Evolutionary conservation across 2,113 vertebrate species (phyloP).

Genomic region (Dasypus novemcinctus): DNA sequence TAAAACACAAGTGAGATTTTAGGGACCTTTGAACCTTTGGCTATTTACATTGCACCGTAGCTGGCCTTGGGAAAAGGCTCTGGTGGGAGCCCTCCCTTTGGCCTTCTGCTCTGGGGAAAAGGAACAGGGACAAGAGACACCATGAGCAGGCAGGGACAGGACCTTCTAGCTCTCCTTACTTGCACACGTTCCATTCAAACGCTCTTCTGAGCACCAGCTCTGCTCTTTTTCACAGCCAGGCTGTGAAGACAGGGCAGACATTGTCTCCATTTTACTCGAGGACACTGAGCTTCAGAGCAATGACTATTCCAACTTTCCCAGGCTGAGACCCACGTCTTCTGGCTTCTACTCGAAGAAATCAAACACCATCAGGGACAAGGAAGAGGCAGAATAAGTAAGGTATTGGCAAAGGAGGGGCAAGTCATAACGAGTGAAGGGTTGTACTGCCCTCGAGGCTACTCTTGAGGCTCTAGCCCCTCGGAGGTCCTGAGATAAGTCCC

Average conservation of each 20-base stretch:
- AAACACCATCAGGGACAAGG: background rate
- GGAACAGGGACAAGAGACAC: background rate
- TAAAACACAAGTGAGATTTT: background rate
- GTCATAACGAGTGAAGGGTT: background rate
- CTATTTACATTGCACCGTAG: background rate
- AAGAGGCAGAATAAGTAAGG: background rate
- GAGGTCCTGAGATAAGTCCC: background rate
- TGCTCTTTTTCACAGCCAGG: background rate
- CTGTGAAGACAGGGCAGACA: background rate
- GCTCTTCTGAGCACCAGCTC: background rate
- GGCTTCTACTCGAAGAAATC: background rate
- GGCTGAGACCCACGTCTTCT: background rate
- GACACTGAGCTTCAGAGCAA: background rate
- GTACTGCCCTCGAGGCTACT: background rate
- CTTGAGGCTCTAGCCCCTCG: background rate
- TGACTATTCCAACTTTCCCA: background rate
- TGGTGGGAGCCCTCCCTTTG: background rate
- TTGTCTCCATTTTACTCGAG: background rate
- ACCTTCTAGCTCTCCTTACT: background rate
- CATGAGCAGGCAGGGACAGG: background rate
- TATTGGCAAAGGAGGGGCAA: background rate
- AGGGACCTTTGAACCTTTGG: too few relatives aligned
- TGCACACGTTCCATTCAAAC: background rate
- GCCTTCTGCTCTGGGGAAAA: background rate
- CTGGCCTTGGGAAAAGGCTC: background rate